These are phyloP conservation scores for Cassiopea xamachana DNA, from an alignment of 30 jellyfish, hydroid and myxozoan species.

Conservation along the genomic window DNA sequence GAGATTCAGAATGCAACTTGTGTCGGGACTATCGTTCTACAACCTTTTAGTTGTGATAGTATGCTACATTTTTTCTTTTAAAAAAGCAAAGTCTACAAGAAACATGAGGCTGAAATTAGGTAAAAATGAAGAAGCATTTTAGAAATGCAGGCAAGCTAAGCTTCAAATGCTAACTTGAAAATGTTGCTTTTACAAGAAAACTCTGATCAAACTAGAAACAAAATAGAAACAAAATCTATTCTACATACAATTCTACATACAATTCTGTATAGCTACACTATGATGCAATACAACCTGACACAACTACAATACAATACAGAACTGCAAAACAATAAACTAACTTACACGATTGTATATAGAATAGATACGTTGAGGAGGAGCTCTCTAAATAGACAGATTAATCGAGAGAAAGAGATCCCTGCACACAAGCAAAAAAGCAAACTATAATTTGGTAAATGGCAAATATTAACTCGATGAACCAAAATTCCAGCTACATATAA, in stretches of 20 bases:
- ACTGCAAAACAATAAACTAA: background rate
- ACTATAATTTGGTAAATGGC: background rate
- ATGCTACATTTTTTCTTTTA: too few species aligned
- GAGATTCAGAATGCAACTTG: too few species aligned
- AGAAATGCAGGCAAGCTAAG: too few species aligned
- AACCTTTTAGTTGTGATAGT: too few species aligned
- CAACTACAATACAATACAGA: background rate
- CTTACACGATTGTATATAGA: background rate
- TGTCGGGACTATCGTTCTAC: too few species aligned
- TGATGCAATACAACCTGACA: background rate
- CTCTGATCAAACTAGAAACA: too few species aligned
- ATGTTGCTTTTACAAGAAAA: too few species aligned
- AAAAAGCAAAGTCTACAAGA: too few species aligned
- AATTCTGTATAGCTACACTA: background rate
- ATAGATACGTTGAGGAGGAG: background rate
- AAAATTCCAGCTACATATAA: background rate
- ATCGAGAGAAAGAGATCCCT: background rate
- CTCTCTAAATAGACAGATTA: background rate
- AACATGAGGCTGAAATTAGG: too few species aligned
- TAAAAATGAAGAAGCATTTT: too few species aligned
- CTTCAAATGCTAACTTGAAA: too few species aligned
- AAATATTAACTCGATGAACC: background rate
- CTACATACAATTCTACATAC: background rate
- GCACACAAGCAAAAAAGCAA: background rate
- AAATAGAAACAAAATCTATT: too few species aligned